These are phyloP conservation scores for Acanthornis magna DNA, from an alignment of 2,797 vertebrate species.

Conservation along the genomic window DNA sequence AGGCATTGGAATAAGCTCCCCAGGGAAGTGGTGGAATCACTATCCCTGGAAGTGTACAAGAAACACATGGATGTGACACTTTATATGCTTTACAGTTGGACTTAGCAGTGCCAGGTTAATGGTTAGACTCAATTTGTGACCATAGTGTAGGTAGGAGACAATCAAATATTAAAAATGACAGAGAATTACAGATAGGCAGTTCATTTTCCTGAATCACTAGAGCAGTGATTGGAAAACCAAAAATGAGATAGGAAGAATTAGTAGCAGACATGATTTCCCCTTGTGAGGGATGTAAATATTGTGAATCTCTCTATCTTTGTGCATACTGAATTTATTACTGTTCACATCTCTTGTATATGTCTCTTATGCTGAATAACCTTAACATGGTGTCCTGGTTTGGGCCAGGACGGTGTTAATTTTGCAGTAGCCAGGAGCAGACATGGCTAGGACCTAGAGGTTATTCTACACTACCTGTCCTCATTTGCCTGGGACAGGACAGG, in stretches of 20 bases:
- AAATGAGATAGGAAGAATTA: neutral
- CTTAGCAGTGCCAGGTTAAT: neutral
- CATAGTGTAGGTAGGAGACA: neutral
- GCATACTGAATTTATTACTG: neutral
- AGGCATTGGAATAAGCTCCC: neutral
- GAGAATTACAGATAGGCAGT: neutral
- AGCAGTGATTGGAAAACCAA: neutral
- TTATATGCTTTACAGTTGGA: neutral
- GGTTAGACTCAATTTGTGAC: neutral
- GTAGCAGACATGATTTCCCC: too few relatives aligned
- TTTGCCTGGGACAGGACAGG: neutral
- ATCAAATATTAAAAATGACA: neutral
- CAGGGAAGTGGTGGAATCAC: neutral
- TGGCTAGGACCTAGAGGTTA: neutral
- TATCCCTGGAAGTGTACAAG: neutral
- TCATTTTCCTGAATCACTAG: neutral
- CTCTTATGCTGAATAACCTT: accelerated
- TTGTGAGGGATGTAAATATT: neutral
- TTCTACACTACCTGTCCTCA: neutral
- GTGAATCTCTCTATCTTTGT: neutral
- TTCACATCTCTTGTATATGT: neutral
- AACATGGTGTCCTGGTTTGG: neutral
- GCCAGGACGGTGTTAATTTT: neutral
- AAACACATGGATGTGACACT: neutral
- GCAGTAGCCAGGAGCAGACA: neutral